Evolutionary conservation across 1,140 invertebrate species (phyloP).

Genomic region (Aphis craccivora): DNA sequence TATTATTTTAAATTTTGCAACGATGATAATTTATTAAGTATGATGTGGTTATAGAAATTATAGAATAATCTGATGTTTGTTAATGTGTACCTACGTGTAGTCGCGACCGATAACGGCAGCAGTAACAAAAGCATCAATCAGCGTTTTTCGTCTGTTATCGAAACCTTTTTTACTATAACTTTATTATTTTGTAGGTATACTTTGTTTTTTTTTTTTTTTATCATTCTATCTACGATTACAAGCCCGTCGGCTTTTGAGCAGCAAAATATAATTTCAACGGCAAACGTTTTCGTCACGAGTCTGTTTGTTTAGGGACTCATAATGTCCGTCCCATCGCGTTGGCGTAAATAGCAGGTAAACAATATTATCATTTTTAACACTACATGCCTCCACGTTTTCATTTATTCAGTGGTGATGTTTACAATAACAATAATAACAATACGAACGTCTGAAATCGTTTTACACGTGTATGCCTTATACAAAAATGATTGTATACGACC

Average conservation of each 20-base stretch:
- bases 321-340: neutral
- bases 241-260: too few species aligned
- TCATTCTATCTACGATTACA: neutral
- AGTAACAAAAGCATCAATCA: neutral
- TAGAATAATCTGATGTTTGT: neutral
- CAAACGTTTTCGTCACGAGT: neutral
- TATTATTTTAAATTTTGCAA: neutral
- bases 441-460: neutral
- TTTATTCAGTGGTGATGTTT: neutral
- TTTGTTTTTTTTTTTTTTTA: constrained; percentile 10
- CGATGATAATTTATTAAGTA: neutral
- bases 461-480: neutral
- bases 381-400: neutral
- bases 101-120: neutral
- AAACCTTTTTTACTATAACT: neutral
- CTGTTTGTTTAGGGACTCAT: neutral
- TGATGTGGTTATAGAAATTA: neutral
- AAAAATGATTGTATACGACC: neutral
- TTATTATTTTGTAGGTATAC: neutral
- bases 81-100: neutral
- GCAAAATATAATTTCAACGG: neutral
- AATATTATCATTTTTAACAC: neutral
- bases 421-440: neutral
- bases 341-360: neutral
- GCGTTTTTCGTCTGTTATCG: neutral